Conservation (phyloP, 2,113 vertebrate species). For the Cranoglanis bouderius region DNA sequence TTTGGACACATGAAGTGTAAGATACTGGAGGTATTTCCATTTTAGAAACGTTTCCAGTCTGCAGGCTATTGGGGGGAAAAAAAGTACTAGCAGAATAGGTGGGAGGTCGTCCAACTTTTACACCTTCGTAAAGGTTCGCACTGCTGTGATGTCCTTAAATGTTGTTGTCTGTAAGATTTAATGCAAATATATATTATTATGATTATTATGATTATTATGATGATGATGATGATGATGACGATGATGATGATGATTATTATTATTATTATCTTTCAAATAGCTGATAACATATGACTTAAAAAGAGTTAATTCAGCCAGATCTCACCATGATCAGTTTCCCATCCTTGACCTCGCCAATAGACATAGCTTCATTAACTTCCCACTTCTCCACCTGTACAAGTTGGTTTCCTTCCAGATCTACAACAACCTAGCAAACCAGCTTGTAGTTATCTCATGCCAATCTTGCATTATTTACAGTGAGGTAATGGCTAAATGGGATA, state of each 20-base stretch:
- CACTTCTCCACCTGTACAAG: slow-evolving; percentile 91
- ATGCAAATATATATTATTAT: not conserved
- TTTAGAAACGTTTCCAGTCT: not conserved
- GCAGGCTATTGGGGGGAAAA: not conserved
- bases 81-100: not conserved
- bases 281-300: not conserved
- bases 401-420: slow-evolving; percentile 85
- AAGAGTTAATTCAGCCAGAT: slow-evolving; percentile 11
- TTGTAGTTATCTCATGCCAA: not conserved
- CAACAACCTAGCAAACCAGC: slow-evolving; percentile 75
- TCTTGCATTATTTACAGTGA: not conserved
- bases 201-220: no score
- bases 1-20: not conserved
- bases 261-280: not conserved
- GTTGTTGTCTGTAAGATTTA: slow-evolving; percentile 81
- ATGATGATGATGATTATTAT: no score
- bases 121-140: slow-evolving; percentile 91
- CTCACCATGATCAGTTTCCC: slow-evolving; percentile 91
- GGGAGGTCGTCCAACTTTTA: slow-evolving; percentile 60
- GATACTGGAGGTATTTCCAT: not conserved
- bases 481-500: not conserved
- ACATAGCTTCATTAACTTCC: slow-evolving; percentile 90
- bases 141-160: slow-evolving; percentile 84
- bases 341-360: slow-evolving; percentile 89
- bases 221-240: no score